phyloP scores from a whole-genome alignment of 2,797 vertebrate species.

The Corythornis leucogaster region DNA sequence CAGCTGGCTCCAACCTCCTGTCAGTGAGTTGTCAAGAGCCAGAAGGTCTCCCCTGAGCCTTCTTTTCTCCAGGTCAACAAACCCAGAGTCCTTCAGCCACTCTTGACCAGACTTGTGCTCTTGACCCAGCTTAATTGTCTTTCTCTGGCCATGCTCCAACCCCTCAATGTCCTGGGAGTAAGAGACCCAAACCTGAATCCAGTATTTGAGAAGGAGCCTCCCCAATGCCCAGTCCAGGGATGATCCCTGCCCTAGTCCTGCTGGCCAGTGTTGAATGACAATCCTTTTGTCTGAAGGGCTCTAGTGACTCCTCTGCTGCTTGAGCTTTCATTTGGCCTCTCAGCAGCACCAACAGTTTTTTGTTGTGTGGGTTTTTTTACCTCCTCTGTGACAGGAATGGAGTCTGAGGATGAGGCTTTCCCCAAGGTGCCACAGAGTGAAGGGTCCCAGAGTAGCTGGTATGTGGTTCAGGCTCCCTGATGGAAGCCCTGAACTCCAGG shows the following conservation, averaged over 20 bases:
- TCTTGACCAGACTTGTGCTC: neutral
- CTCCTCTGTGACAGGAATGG: neutral
- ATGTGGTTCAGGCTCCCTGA: neutral
- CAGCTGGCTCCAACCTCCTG: neutral
- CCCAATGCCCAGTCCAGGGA: neutral
- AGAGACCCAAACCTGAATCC: neutral
- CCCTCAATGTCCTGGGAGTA: neutral
- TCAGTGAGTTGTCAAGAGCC: neutral
- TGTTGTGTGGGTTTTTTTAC: neutral
- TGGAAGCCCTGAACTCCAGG: neutral
- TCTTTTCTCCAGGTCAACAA: neutral
- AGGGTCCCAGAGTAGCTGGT: neutral
- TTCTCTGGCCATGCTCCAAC: neutral
- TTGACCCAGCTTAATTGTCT: neutral
- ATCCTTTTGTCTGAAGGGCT: neutral
- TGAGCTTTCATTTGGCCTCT: neutral
- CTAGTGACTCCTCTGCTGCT: neutral
- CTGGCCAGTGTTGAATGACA: neutral
- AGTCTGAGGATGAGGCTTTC: neutral
- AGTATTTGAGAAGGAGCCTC: neutral
- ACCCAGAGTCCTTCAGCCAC: neutral
- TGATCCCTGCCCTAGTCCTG: neutral
- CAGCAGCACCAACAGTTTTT: neutral
- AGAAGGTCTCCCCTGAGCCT: neutral
- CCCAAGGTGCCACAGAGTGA: rapidly evolving